Base-by-base conservation (phyloP, 2,113 vertebrate genomes). In the Panurus biarmicus region DNA sequence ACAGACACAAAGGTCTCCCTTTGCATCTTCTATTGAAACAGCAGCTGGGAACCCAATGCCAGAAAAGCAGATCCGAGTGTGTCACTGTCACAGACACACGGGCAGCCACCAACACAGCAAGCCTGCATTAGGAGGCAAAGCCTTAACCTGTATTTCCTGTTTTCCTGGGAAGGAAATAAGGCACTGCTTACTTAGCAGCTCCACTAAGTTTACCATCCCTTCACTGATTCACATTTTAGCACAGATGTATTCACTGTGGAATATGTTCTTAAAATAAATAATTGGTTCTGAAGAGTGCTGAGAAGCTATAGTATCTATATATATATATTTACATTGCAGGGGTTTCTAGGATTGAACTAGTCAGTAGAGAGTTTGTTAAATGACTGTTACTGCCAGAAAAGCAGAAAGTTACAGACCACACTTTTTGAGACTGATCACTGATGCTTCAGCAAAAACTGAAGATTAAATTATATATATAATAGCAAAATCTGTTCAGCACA, bases 111-210 rank as follows among this genome's bases (percentile, higher is more conserved):
- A 31, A 31, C 16, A 44, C 57, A 64, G 54, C 72, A 85, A 54
- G 9, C 23, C 75, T 36, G 13, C 4, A 26, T 10, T 3, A 57
- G 48, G 61, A 94, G 81, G 64, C 40, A 29, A 58, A 94, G 79
- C 24, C 94, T 88, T 12, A 96, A 96, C 96, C 93, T 91, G 94
- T 85, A 94, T 95, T 95, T 96, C 94, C 87, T 91, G 94, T 93
- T 96, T 78, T 77, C 82, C 96, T 4, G 3, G 94, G 84, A 82
- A 87, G 91, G 91, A 94, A 92, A 58, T 23, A 75, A 75, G 54
- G 74, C 62, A 54, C 15, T 82, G 81, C 94, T 78, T 67, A 76
- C 75, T 29, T 45, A 31, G 86, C 81, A 89, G 10, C 93, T 51
- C 45, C 77, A 53, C 36, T 57, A 21, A 78, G 61, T 81, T 93